A percentile compares a stretch with the other conserved stretches of the same genome.
Conservation (phyloP, 2,888 invertebrate genomes). For the Blastobasis adustella region DNA sequence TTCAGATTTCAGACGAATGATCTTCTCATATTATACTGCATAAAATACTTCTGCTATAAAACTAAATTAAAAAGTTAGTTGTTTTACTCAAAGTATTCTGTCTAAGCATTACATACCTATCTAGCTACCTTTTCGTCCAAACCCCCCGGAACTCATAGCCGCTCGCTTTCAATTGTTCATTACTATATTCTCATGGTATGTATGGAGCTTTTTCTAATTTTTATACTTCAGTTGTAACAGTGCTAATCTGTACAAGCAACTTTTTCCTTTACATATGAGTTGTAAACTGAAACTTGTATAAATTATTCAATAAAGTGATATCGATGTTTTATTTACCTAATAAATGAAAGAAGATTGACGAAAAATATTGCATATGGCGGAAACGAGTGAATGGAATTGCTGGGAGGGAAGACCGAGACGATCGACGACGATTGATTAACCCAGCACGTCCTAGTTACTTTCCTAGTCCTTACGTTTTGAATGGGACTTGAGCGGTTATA, state of each 20-base stretch:
- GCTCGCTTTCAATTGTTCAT: conserved; percentile 29
- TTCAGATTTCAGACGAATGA: too few species aligned
- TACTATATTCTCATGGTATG: conserved; percentile 40
- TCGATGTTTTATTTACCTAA: conserved; percentile 43
- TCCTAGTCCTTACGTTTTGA: too few species aligned
- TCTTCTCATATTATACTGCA: too few species aligned
- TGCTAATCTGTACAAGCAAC: conserved; percentile 47
- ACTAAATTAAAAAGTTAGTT: too few species aligned
- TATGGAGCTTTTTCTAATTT: conserved; percentile 53
- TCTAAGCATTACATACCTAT: neutral
- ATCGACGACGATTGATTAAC: too few species aligned
- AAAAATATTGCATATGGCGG: too few species aligned
- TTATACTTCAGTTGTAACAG: conserved; percentile 53
- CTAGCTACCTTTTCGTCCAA: conserved; percentile 25
- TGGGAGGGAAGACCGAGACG: too few species aligned
- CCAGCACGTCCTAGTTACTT: too few species aligned
- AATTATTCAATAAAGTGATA: conserved; percentile 62
- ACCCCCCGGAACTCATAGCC: conserved; percentile 18
- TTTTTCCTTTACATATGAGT: conserved; percentile 51
- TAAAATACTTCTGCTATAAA: too few species aligned
- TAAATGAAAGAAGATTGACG: neutral
- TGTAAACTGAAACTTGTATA: conserved; percentile 59
- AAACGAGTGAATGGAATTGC: too few species aligned
- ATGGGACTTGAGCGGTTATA: too few species aligned
- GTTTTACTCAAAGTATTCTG: too few species aligned